Evolutionary conservation across 2,888 invertebrate species (phyloP), one percentile per base, ranked within the genome.

Genomic region (Oligia fasciuncula): DNA sequence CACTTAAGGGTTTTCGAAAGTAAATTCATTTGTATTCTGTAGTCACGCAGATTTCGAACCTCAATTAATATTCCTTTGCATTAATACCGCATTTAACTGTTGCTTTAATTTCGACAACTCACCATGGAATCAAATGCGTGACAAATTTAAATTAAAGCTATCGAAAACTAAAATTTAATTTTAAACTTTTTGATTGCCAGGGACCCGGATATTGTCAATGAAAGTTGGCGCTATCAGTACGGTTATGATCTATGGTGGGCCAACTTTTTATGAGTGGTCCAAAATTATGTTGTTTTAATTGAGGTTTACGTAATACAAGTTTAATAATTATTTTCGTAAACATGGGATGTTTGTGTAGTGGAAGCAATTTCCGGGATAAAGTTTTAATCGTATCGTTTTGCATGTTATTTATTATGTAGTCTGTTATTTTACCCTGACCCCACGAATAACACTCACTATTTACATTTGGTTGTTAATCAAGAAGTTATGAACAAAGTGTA

Each of bases 101-200:
- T 8, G 1, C 17, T n/a, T 29, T 29, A 29, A 29, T 29, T 29
- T 29, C 29, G 60, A 60, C 0, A 57, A 46, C 49, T 35, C 49
- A 57, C 62, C 19, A 40, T 17, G 9, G 17, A 54, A 35, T 40
- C 23, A 73, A 63, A 79, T 43, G 84, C 73, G 35, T 87, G 80
- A 79, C 68, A 40, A 65, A 60, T 87, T 83, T 68, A 82, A 87
- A 81, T 79, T 79, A 79, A 78, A 81, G 23, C 57, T 57, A 0
- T 13, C 65, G 86, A 70, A 89, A 80, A 65, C 73, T 63, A 29
- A 57, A 54, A 74, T 87, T 86, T 83, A 77, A 84, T 80, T 89
- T 85, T 62, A 80, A 90, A 89, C 82, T 90, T 90, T 85, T 72
- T 83, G 83, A 86, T 84, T 80, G 43, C 80, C 51, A 65, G 81